Base-by-base conservation (phyloP, 2,113 vertebrate genomes). In the Engraulis encrasicolus region DNA sequence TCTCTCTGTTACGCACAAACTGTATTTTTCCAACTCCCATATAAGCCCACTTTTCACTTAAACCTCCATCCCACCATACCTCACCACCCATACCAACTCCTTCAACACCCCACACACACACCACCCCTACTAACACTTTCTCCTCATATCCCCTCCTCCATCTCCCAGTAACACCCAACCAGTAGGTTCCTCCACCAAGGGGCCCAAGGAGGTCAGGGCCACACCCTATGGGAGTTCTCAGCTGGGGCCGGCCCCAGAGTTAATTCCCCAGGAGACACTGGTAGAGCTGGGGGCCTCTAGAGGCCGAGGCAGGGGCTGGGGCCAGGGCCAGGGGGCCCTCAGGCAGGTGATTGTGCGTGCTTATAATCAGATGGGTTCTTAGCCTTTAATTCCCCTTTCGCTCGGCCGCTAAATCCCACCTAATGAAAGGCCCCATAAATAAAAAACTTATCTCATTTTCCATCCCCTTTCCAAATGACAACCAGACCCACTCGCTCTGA, bases 401-500 rank as follows among this genome's bases (percentile, higher is more conserved):
- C 89, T 92, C 92, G 88, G 85, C 90, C 79, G 84, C 87, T 92
- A 94, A 94, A 94, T 93, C 93, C 92, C 85, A 89, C 85, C 88
- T 91, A 93, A 94, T 93, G 91, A 93, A 94, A 92, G 90, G 86
- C 90, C 86, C 90, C 91, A 92, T 91, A 93, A 92, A 91, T 92
- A 91, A 92, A n/a, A 94, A 93, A 94, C 85, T 86, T 93, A 91
- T 92, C 90, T 93, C 78, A 91, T 94, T 94, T 94, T 93, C 91
- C 78, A 87, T 93, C 87, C 90, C 84, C n/a, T n/a, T 82, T 85
- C 87, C 86, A 91, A 92, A 94, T 91, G 88, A 93, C 89, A 94
- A 89, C 88, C 91, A 94, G 91, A 91, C 84, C 87, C 84, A 77
- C 84, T 88, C 81, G 31, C 23, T 90, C 81, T 91, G 83, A 91